phyloP scores from a whole-genome alignment of 2,797 vertebrate genomes.

The Lepidocolaptes lacrymiger region DNA sequence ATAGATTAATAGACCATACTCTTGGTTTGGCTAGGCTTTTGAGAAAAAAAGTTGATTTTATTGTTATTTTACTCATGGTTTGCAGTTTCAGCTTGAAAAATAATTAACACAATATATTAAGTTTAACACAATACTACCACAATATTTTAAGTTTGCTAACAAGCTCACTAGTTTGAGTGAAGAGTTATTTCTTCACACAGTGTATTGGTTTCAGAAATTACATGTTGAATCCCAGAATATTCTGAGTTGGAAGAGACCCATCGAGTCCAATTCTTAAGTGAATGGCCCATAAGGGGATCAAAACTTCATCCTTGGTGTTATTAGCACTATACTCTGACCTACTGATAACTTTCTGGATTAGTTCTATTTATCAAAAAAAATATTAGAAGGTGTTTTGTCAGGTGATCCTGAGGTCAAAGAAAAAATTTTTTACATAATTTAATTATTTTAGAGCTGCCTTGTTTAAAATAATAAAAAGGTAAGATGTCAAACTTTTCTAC shows the following conservation, averaged over 20 bases:
- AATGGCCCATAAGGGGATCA: neutral
- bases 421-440: neutral
- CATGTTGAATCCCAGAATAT: neutral
- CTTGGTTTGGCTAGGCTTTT: neutral
- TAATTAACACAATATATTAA: neutral
- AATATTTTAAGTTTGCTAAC: neutral
- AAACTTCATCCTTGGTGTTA: neutral
- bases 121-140: no score
- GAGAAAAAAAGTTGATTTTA: neutral
- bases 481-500: neutral
- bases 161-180: neutral
- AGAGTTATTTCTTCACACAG: neutral
- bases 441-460: neutral
- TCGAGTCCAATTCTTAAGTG: neutral
- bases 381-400: neutral
- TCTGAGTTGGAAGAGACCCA: neutral
- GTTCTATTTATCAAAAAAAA: constrained; percentile 17
- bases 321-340: neutral
- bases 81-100: neutral
- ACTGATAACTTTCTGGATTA: neutral
- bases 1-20: no score
- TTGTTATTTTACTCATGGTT: constrained; percentile 3
- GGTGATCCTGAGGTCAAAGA: neutral
- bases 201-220: constrained; percentile 1
- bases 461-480: neutral